Base-by-base conservation (phyloP, 1,140 invertebrate genomes). In the Parapsyche elsis region DNA sequence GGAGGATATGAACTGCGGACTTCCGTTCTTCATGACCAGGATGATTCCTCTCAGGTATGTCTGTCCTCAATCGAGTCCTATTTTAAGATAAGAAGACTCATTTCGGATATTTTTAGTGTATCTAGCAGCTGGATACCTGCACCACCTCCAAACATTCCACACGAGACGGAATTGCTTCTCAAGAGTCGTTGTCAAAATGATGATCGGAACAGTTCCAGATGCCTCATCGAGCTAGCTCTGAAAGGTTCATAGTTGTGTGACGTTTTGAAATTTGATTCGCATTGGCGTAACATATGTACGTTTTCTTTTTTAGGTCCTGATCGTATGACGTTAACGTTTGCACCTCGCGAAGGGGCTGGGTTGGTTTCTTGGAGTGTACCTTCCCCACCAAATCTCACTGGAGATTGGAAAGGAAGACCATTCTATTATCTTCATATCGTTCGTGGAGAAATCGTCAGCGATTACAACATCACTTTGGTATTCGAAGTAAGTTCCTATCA, bases 21-120 rank as follows among this genome's bases (percentile, higher is more conserved):
- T 83, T 14, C 82, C 82, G 0, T 23, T 80, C 19, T 81, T 80
- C 26, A 24, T 38, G 26, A 53, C 80, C 0, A 77, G 80, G 24
- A 81, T 81, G 80, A 71, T 81, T 5, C 57, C 53, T 1, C 45
- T 81, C 12, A 80, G 80, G 82, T 83, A 73, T 19, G 59, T 57
- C 19, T 10, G 5, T 38, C 2, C 1, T 4, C 7, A 38, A 38
- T 38, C n/a, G n/a, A n/a, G n/a, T n/a, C n/a, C n/a, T n/a, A n/a
- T n/a, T n/a, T n/a, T n/a, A n/a, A n/a, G n/a, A n/a, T n/a, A n/a
- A n/a, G n/a, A n/a, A n/a, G n/a, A 38, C 30, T 38, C 30, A 4
- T 38, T 38, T 38, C 7, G 30, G 30, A 38, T 38, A 46, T 73
- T 38, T 73, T 46, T 46, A 79, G 78, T 19, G 5, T 46, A 1